phyloP scores from a whole-genome alignment of 2,113 vertebrate genomes.

The Pelecanus crispus region DNA sequence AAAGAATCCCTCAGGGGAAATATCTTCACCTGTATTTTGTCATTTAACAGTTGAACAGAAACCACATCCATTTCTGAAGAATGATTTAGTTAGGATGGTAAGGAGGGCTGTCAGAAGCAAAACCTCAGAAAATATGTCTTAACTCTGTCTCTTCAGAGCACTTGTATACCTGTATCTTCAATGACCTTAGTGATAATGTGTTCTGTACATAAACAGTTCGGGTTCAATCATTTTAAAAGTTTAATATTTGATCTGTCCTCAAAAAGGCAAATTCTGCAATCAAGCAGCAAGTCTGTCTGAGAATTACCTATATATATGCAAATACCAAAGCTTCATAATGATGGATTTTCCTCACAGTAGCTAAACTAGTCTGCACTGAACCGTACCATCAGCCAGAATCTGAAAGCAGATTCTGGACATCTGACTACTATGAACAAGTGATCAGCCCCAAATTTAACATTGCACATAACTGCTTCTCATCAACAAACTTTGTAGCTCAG shows the following conservation, averaged over 20 bases:
- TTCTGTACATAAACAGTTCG: background rate
- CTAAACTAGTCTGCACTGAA: background rate
- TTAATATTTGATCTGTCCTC: background rate
- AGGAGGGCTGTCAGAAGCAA: background rate
- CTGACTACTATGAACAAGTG: background rate
- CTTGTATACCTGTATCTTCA: background rate
- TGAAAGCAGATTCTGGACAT: background rate
- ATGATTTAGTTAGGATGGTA: background rate
- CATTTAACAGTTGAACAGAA: background rate
- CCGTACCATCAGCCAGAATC: background rate
- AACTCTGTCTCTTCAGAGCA: background rate
- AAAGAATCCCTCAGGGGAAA: background rate
- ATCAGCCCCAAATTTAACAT: background rate
- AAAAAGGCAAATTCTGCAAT: background rate
- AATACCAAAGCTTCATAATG: background rate
- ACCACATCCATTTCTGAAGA: background rate
- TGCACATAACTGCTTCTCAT: background rate
- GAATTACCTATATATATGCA: background rate
- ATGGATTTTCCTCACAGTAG: background rate
- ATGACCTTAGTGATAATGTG: background rate
- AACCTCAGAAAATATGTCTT: background rate
- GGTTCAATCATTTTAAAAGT: background rate
- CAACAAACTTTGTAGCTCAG: background rate
- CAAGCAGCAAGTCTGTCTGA: background rate
- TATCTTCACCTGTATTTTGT: background rate